Base-by-base conservation (phyloP, 2,797 vertebrate genomes). In the Danio jaintianensis region DNA sequence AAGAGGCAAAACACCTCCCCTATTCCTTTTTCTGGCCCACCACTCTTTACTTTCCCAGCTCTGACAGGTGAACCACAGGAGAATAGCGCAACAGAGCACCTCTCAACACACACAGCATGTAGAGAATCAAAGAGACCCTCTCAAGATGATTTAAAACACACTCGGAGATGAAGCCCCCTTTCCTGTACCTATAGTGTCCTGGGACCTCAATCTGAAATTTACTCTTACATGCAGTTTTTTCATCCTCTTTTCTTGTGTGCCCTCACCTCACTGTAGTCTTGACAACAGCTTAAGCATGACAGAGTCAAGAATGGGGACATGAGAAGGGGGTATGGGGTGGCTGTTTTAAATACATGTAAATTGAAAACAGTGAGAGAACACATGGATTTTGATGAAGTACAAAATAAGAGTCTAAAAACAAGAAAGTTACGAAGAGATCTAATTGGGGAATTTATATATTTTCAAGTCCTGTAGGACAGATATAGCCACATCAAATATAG, bases 61-160 rank as follows among this genome's bases (percentile, higher is more conserved):
- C 88, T 91, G 90, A 93, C 91, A 94, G 92, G 91, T 91, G 90
- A 93, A 91, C 90, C 75, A 58, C 48, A 45, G 58, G 67, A 86
- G 55, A 82, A 78, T 74, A 85, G 90, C 86, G 87, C 90, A 90
- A 81, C 91, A 90, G 89, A 89, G 86, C 87, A 85, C 85, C 86
- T 85, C 86, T 48, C 78, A 66, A 86, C 91, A 87, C 88, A 90
- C 87, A 89, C 89, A 89, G 89, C 89, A 88, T 84, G 85, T 89
- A 80, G 85, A 87, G 84, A 89, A 91, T 92, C 90, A 93, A 92
- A 92, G 89, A 89, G 78, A 83, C 84, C 85, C 88, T 86, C 86
- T 86, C 89, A 88, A 89, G 86, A 92, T 91, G 88, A 92, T 93
- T 91, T 92, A 90, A 91, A 89, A 85, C 90, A 87, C 87, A 86